Evolutionary conservation across 2,888 invertebrate species (phyloP).

Genomic region (Chrysotoxum bicinctum): DNA sequence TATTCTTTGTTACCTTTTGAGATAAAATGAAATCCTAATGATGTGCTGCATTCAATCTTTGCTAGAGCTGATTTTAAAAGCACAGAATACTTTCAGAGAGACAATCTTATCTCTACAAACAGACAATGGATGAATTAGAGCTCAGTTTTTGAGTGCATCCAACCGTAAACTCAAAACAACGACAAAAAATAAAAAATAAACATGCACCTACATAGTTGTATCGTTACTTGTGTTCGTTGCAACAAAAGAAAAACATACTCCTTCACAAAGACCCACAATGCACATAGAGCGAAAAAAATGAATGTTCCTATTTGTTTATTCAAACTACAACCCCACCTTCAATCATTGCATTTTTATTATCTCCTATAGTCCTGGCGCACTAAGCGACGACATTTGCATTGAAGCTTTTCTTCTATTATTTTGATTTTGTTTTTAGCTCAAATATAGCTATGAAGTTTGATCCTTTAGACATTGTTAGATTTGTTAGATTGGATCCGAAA

Average conservation of each 20-base stretch:
- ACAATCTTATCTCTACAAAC: background rate
- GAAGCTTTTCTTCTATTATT: background rate
- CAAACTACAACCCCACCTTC: background rate
- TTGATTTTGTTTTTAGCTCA: background rate
- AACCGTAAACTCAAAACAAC: conserved; percentile 55
- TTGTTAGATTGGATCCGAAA: background rate
- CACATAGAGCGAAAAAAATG: background rate
- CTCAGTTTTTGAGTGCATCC: conserved; percentile 23
- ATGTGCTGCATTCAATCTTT: conserved; percentile 60
- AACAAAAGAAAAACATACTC: background rate
- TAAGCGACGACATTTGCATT: background rate
- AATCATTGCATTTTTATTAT: background rate
- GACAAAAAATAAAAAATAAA: no score
- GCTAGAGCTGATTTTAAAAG: conserved; percentile 47
- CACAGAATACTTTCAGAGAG: background rate
- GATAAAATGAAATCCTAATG: conserved; percentile 52
- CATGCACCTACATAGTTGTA: background rate
- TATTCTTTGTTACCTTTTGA: background rate
- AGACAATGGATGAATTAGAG: conserved; percentile 8
- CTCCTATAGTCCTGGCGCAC: conserved; percentile 9
- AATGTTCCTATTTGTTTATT: background rate
- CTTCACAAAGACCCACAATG: background rate
- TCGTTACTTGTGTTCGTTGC: background rate
- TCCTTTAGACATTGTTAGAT: conserved; percentile 8
- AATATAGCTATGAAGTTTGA: background rate